Evolutionary conservation across 2,797 vertebrate genomes (phyloP).

Genomic region (Lerista edwardsae): DNA sequence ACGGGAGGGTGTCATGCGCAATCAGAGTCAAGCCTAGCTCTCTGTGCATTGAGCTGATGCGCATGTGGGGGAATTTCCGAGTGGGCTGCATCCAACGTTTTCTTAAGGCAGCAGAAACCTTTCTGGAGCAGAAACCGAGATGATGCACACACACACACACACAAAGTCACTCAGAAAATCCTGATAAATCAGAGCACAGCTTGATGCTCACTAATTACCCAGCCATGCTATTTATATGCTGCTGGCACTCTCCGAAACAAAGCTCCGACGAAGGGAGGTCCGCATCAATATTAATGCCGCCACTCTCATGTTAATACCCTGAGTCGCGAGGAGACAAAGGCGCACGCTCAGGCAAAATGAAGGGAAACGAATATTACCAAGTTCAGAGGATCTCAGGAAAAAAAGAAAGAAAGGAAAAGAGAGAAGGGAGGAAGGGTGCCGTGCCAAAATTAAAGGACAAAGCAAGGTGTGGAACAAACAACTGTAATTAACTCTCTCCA

Average conservation of each 20-base stretch:
- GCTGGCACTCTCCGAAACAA: slow-evolving; percentile 59
- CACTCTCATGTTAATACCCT: slow-evolving; percentile 53
- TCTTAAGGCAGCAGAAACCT: not conserved
- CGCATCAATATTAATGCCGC: slow-evolving; percentile 75
- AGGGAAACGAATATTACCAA: slow-evolving; percentile 25
- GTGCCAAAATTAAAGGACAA: slow-evolving; percentile 3
- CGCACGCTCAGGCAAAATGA: slow-evolving; percentile 28
- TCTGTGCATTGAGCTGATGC: not conserved
- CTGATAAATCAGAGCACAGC: slow-evolving; percentile 63
- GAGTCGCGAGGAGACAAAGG: slow-evolving; percentile 28
- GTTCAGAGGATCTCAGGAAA: slow-evolving; percentile 5
- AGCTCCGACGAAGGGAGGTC: slow-evolving; percentile 60
- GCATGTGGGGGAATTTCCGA: not conserved
- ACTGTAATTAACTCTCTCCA: not conserved
- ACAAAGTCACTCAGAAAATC: slow-evolving; percentile 53
- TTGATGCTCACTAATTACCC: slow-evolving; percentile 72
- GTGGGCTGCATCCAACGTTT: not conserved
- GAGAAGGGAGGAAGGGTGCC: not conserved
- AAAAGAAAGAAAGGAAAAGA: not conserved
- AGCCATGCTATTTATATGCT: slow-evolving; percentile 69
- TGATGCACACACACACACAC: not conserved
- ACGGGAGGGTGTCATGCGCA: too few species aligned
- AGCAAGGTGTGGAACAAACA: not conserved
- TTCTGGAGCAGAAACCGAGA: not conserved
- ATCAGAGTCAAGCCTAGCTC: too few species aligned